Base-by-base conservation (phyloP, 2,113 vertebrate species). In the Neomonachus schauinslandi region DNA sequence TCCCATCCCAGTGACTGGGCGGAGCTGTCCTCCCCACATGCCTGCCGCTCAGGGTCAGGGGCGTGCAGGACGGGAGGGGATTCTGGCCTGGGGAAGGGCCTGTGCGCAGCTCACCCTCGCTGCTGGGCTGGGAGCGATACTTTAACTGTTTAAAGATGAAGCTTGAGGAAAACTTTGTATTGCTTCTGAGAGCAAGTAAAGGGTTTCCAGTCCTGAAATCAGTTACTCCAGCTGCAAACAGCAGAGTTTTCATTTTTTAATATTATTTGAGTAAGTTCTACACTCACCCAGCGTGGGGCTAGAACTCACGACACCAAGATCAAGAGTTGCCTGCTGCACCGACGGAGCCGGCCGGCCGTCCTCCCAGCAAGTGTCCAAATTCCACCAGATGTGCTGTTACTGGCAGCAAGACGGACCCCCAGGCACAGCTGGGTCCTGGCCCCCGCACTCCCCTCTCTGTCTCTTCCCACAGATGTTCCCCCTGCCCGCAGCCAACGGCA, bases 401-500 rank as follows among this genome's bases (percentile, higher is more conserved):
- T 1, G 14, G 42, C 12, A 19, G 42, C 72, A 0, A 39, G 59
- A 18, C 5, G 11, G 53, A 12, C 2, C 4, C 4, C 7, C 5
- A 7, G 9, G 3, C 49, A 67, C 26, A 67, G 10, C 33, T 26
- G 10, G 1, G 22, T 14, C 39, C 26, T 42, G 19, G 5, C 51
- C 26, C 69, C 22, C 36, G 21, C 79, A 16, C 96, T 95, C 49
- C 71, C 91, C 94, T 91, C 82, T 96, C 94, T 42, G 39, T 97
- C 81, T 90, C 95, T 97, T 55, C 53, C 94, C 91, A 82, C 99
- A 99, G 99, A 99, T 99, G 99, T 99, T 99, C 97, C 99, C 99
- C 10, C 99, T 99, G 98, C 99, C 99, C 84, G 99, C 99, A 98
- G 99, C 99, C 98, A 99, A 99, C 76, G 99, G 99, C 96, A 99